Evolutionary conservation across 2,888 invertebrate species (phyloP).

Genomic region (Psylliodes chrysocephalus): DNA sequence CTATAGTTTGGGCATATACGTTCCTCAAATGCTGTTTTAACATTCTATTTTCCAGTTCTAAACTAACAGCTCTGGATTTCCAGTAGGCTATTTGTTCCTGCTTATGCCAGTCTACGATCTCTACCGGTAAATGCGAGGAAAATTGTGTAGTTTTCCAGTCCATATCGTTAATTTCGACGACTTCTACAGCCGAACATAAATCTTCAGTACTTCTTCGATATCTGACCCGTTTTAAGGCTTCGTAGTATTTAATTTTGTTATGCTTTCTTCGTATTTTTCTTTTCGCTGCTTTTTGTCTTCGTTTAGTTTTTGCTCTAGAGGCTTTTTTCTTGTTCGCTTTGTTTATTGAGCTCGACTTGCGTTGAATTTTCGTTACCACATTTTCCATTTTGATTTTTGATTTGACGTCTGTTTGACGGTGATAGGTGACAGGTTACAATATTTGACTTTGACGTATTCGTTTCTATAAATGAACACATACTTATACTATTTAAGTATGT

Average conservation of each 20-base stretch:
- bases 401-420: no score
- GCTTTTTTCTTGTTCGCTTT: conserved; percentile 4
- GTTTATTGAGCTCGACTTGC: not conserved
- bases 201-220: conserved; percentile 47
- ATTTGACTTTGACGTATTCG: no score
- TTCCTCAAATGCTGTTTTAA: conserved; percentile 66
- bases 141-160: conserved; percentile 44
- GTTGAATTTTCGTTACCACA: no score
- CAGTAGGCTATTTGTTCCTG: conserved; percentile 71
- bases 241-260: conserved; percentile 48
- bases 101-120: conserved; percentile 65
- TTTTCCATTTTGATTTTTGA: no score
- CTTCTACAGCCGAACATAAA: conserved; percentile 51
- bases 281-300: conserved; percentile 2
- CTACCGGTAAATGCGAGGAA: conserved; percentile 42
- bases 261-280: conserved; percentile 36
- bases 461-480: no score
- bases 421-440: no score
- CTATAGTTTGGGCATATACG: conserved; percentile 55
- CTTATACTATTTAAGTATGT: no score
- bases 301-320: conserved; percentile 4
- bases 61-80: conserved; percentile 69
- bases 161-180: conserved; percentile 55
- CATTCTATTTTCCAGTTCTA: conserved; percentile 70
- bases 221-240: conserved; percentile 43